phyloP scores from a whole-genome alignment of 2,888 invertebrate genomes.

The Julus scandinavius region DNA sequence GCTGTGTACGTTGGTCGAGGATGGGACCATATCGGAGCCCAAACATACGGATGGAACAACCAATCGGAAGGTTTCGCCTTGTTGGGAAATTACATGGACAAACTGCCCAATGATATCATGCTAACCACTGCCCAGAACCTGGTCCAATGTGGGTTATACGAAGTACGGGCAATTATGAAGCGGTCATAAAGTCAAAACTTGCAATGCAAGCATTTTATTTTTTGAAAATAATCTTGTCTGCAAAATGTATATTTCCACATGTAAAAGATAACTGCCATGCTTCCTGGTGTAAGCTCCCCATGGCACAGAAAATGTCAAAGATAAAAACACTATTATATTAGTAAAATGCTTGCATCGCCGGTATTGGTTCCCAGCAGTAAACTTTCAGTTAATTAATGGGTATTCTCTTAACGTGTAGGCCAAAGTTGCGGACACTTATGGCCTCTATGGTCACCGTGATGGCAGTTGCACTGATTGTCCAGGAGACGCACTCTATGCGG shows the following conservation, averaged over 20 bases:
- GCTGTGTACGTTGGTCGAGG: conserved; percentile 63
- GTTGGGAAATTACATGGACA: conserved; percentile 62
- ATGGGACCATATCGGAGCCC: conserved; percentile 64
- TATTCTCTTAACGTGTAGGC: background rate
- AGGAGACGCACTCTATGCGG: conserved; percentile 47
- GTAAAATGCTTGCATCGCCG: no score
- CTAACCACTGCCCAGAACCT: conserved; percentile 61
- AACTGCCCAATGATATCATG: conserved; percentile 61
- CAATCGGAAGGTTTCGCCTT: conserved; percentile 62
- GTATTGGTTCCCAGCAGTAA: background rate
- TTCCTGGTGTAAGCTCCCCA: no score
- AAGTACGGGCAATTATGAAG: background rate
- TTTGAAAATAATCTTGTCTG: background rate
- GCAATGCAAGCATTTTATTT: background rate
- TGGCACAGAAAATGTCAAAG: no score
- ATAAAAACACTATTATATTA: no score
- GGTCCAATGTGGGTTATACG: conserved; percentile 62
- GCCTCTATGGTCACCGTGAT: conserved; percentile 54
- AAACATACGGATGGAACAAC: conserved; percentile 63
- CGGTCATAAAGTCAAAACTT: background rate
- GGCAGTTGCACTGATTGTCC: conserved; percentile 52
- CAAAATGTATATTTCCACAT: background rate
- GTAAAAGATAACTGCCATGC: no score
- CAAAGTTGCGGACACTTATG: conserved; percentile 35
- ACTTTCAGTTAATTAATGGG: background rate